These are phyloP conservation scores for Portevinia maculata DNA, from an alignment of 2,888 invertebrate species.

Conservation along the genomic window DNA sequence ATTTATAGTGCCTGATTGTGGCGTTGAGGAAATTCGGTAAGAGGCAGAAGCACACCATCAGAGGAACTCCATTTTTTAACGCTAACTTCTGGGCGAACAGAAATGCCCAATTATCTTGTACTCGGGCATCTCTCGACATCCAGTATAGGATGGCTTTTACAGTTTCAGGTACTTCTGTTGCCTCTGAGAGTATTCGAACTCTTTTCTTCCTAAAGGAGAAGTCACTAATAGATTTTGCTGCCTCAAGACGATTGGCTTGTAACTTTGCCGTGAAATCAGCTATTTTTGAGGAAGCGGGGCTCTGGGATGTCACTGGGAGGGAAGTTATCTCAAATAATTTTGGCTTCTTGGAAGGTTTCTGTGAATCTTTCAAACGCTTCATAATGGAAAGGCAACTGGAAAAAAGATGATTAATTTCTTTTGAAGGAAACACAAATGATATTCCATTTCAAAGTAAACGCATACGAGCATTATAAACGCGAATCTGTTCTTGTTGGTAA, in stretches of 20 bases:
- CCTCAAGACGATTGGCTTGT: constrained; percentile 83
- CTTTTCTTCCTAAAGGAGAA: constrained; percentile 92
- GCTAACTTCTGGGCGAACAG: constrained; percentile 94
- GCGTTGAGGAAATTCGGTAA: constrained; percentile 91
- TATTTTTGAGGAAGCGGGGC: neutral
- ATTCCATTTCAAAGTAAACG: too few species aligned
- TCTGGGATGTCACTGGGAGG: neutral
- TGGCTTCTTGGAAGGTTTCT: constrained; percentile 13
- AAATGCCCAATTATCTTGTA: constrained; percentile 97
- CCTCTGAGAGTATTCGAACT: constrained; percentile 87
- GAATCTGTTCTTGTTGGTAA: too few species aligned
- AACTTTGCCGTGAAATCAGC: constrained; percentile 78
- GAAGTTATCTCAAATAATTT: neutral
- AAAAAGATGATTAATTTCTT: too few species aligned
- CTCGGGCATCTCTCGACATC: constrained; percentile 95
- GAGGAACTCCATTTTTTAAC: constrained; percentile 90
- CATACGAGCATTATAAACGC: too few species aligned
- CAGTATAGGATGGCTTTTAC: constrained; percentile 88
- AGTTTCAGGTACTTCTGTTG: constrained; percentile 85
- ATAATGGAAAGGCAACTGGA: constrained; percentile 29
- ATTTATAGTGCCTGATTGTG: constrained; percentile 92
- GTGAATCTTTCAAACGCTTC: constrained; percentile 37
- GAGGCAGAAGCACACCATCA: constrained; percentile 92
- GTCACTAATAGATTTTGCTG: constrained; percentile 85
- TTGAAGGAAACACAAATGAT: neutral